These are phyloP conservation scores for Ibycter americanus DNA, from an alignment of 2,797 vertebrate genomes.

Conservation along the genomic window DNA sequence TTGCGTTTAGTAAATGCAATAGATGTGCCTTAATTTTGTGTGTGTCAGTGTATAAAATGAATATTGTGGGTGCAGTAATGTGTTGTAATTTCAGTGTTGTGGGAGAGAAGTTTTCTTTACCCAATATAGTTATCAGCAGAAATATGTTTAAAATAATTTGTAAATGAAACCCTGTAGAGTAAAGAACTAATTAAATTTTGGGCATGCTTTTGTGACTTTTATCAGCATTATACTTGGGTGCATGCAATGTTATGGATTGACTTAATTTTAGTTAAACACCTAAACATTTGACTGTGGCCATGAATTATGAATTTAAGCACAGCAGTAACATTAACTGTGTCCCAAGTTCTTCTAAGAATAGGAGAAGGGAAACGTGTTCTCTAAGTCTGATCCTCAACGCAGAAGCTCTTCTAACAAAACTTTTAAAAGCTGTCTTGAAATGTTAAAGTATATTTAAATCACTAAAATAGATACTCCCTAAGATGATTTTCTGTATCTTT, in stretches of 20 bases:
- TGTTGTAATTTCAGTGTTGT: background rate
- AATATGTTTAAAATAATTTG: background rate
- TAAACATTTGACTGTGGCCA: background rate
- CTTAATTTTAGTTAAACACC: background rate
- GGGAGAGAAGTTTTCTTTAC: background rate
- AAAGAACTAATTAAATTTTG: background rate
- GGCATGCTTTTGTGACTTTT: background rate
- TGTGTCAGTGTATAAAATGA: background rate
- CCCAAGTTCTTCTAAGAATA: background rate
- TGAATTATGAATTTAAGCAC: background rate
- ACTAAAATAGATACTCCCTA: background rate
- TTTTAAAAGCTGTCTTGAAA: background rate
- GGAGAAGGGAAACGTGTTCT: background rate
- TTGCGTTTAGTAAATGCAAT: background rate
- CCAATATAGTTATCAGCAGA: background rate
- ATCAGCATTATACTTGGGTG: background rate
- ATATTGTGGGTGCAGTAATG: too few species aligned
- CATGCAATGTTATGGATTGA: background rate
- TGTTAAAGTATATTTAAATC: background rate
- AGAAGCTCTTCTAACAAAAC: background rate
- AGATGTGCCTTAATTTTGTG: background rate
- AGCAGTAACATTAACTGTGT: background rate
- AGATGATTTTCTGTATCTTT: background rate
- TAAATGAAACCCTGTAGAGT: background rate
- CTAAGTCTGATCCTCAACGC: background rate